Evolutionary conservation across 2,113 vertebrate species (phyloP).

Genomic region (Promerops cafer): DNA sequence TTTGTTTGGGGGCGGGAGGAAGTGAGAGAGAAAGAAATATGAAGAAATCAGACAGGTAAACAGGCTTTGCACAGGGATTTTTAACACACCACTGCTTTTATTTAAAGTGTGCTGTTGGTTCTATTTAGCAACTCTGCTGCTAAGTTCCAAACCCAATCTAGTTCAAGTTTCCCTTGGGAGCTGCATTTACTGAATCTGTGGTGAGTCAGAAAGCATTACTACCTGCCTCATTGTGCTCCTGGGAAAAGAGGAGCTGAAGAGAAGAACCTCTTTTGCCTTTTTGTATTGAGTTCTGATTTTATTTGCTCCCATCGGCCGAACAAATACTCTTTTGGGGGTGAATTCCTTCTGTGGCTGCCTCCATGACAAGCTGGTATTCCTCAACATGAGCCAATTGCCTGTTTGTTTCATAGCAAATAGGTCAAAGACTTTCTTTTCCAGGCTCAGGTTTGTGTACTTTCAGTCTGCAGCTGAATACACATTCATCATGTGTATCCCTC

Average conservation of each 20-base stretch:
- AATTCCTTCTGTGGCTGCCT: neutral
- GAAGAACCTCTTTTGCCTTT: neutral
- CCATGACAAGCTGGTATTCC: neutral
- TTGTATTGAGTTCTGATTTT: neutral
- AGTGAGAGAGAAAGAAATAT: neutral
- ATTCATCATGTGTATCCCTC: neutral
- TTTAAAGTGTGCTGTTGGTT: slow-evolving; percentile 6
- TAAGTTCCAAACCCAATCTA: neutral
- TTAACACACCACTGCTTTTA: neutral
- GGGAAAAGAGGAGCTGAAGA: neutral
- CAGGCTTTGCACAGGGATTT: neutral
- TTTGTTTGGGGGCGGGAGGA: neutral
- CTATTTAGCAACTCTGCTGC: neutral
- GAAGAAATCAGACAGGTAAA: neutral
- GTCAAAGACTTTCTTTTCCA: neutral
- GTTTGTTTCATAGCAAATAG: neutral
- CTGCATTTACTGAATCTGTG: neutral
- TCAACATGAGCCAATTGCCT: neutral
- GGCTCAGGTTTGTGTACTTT: neutral
- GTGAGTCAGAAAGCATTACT: neutral
- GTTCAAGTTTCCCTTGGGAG: neutral
- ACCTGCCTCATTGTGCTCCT: neutral
- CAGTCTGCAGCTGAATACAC: neutral
- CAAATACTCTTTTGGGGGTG: neutral
- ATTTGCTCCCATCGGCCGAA: neutral